Evolutionary conservation across 2,797 vertebrate species (phyloP), one percentile per base, ranked within the genome.

Genomic region (Cryptoblepharus egeriae): DNA sequence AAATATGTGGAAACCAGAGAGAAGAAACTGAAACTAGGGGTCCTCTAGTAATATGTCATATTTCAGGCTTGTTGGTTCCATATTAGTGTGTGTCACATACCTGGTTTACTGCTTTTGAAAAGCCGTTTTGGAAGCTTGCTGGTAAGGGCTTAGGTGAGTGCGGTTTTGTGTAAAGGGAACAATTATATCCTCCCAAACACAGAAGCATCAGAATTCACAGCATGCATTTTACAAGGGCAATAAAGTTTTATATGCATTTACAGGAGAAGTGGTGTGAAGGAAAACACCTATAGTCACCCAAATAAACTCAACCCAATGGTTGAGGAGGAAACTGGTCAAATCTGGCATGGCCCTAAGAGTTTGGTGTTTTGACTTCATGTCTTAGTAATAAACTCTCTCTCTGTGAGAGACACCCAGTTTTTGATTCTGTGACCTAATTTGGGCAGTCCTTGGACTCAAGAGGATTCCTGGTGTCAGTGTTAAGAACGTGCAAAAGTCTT

Each of bases 171-270:
- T 75, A 88, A 81, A 91, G 86, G 93, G 93, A 92, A 93, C 88
- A 90, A 91, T 95, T 92, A 91, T 72, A 85, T 0, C 3, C 80
- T 91, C 75, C 88, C 92, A 93, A 94, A 94, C 89, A 96, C 96
- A 96, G 96, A 96, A 97, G 96, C 96, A 95, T 93, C 94, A 93
- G 88, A 94, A 93, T 95, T 96, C 95, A 94, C 95, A 96, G 95
- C 94, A 83, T 93, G 94, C 63, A 80, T 92, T 97, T 96, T 96
- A 97, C 93, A 96, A 96, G 95, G 94, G 92, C 86, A 95, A 96
- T 97, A 97, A 97, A 96, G 82, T 97, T 97, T 97, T 96, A 97
- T 95, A 95, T 89, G 92, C 88, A 93, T 94, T 93, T 94, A 91
- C 87, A 93, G 91, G 93, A 96, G 94, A 95, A 93, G 88, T 67